These are phyloP conservation scores for Rhagium mordax DNA, from an alignment of 2,888 invertebrate species.

Conservation along the genomic window DNA sequence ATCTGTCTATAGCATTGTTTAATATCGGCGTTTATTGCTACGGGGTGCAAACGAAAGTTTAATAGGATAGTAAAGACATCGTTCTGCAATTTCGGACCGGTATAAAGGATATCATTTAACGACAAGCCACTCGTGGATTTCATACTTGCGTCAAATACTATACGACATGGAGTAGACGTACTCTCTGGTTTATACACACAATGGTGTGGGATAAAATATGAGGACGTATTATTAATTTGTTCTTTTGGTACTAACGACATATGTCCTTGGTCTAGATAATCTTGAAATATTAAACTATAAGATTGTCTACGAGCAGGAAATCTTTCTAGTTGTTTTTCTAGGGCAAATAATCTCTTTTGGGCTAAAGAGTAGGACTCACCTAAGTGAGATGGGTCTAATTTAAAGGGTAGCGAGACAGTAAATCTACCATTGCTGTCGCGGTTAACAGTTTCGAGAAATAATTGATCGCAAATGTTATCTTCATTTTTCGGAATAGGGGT, in stretches of 20 bases:
- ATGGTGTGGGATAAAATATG: constrained; percentile 23
- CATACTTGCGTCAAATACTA: constrained; percentile 26
- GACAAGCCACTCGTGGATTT: constrained; percentile 16
- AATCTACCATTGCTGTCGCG: constrained; percentile 1
- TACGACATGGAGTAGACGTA: constrained; percentile 14
- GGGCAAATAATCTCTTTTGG: background rate
- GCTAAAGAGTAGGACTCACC: constrained; percentile 15
- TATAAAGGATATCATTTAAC: constrained; percentile 18
- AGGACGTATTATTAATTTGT: constrained; percentile 19
- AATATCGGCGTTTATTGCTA: background rate
- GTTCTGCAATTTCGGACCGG: constrained; percentile 29
- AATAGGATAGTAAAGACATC: constrained; percentile 15
- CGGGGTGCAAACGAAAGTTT: constrained; percentile 14
- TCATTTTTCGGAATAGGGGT: background rate
- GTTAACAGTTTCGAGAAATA: background rate
- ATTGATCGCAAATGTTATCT: background rate
- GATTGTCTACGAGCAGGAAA: background rate
- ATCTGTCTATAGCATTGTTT: background rate
- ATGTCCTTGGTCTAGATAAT: constrained; percentile 17
- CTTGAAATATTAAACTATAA: constrained; percentile 11
- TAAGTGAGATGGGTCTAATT: constrained; percentile 6
- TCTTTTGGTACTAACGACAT: constrained; percentile 2
- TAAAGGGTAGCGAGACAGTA: constrained; percentile 10
- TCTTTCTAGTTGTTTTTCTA: background rate
- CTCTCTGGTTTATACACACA: constrained; percentile 21